Percentiles rank a stretch among this genome's conserved stretches.
Conservation (phyloP, 2,888 invertebrate genomes). For the Epinotia brunnichana region DNA sequence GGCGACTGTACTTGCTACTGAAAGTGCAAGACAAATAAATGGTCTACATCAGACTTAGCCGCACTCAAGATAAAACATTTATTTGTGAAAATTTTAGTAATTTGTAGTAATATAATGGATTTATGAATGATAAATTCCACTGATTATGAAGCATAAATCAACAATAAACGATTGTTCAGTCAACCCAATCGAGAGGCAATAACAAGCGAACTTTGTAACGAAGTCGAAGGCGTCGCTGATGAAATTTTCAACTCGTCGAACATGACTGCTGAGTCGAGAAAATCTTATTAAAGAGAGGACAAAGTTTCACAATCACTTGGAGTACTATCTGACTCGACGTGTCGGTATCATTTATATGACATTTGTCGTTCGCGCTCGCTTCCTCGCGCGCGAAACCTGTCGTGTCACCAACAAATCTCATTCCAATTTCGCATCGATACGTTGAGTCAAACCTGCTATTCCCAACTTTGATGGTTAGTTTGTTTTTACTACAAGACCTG, state of each 20-base stretch:
- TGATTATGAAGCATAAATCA: neutral
- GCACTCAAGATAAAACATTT: no score
- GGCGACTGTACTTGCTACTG: no score
- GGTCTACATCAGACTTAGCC: no score
- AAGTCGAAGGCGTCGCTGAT: constrained; percentile 47
- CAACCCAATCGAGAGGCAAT: constrained; percentile 40
- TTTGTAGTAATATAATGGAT: neutral
- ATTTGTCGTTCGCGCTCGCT: neutral
- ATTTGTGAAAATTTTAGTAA: no score
- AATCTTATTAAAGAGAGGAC: constrained; percentile 52
- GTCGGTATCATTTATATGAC: neutral
- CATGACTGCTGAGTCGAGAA: constrained; percentile 44
- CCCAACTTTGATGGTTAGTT: constrained; percentile 16
- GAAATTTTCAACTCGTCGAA: constrained; percentile 47
- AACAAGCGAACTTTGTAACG: constrained; percentile 47
- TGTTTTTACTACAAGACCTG: constrained; percentile 29
- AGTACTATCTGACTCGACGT: neutral
- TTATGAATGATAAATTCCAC: neutral
- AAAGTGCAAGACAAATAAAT: no score
- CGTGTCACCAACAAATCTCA: neutral
- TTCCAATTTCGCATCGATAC: neutral
- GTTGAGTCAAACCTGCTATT: constrained; percentile 12
- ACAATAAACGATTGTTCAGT: constrained; percentile 7
- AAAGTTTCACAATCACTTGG: constrained; percentile 41
- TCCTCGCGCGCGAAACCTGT: neutral